Evolutionary conservation across 2,113 vertebrate species (phyloP), one percentile per base, ranked within the genome.

Genomic region (Tonatia bakeri): DNA sequence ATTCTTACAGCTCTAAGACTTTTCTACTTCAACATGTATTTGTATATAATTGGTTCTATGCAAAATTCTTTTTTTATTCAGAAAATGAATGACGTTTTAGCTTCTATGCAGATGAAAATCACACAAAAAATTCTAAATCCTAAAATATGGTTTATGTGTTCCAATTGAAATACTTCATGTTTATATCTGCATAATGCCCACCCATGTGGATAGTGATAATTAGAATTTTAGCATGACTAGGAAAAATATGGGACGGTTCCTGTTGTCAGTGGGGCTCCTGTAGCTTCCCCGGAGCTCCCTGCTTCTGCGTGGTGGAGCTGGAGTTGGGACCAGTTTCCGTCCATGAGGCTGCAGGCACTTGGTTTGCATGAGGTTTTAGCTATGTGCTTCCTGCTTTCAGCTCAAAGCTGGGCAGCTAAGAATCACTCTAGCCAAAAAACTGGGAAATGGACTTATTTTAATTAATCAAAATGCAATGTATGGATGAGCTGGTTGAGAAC

Each of bases 21-120:
- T 94, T 87, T 76, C 19, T 82, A n/a, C 15, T 70, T 95, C 20
- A 73, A 2, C 65, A 61, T 87, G n/a, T 67, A 79, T 36, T 67
- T 70, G 38, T 36, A 45, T 31, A 3, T 86, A 88, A 67, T 64
- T 93, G 15, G 15, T 88, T 83, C 45, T 70, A 80, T 7, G 87
- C 26, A 94, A 90, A 90, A 90, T 76, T 87, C 85, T 88, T 31
- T 61, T n/a, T 83, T 82, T 69, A 56, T 86, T 40, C 67, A 84
- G 50, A 61, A 93, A 97, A 79, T 84, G 36, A 77, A 61, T 77
- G 67, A 13, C 10, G 80, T 43, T 79, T 89, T 92, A 22, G 7
- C 52, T 87, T 94, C 79, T 85, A 36, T 67, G 38, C 52, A 73
- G 10, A 72, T 84, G 43, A 67, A 70, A 87, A 38, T 77, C 36